Base-by-base conservation (phyloP, 2,888 invertebrate species). In the Vesta saturnalis region DNA sequence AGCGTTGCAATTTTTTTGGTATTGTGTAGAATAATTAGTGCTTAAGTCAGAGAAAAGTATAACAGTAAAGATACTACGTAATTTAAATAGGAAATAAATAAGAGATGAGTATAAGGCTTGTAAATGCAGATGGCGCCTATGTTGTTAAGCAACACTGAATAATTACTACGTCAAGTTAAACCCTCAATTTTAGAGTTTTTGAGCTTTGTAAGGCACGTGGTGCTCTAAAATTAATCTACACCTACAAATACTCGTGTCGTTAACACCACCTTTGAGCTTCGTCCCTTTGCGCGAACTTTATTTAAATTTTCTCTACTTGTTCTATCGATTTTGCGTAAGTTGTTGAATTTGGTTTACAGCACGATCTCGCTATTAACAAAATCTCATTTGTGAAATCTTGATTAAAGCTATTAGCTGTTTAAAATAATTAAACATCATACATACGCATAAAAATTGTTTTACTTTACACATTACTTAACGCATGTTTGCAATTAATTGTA, bases 141-240 rank as follows among this genome's bases (percentile, higher is more conserved):
- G 39, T 39, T 39, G 39, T 39, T 39, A 39, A 39, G 39, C 39
- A 39, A 39, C 39, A 39, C 39, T 39, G 39, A 39, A 39, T 39
- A 39, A 39, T 39, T 39, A 39, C 8, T 10, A 39, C 39, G 39
- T 39, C 39, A n/a, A 39, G 12, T 39, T 10, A 39, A 30, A 39
- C 39, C 39, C 39, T 39, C 39, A 39, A 39, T 39, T 39, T 39
- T 39, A 8, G n/a, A 39, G 12, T 39, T 39, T 39, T 39, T 39
- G 39, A n/a, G 39, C 39, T 1, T 39, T 39, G 3, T 8, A 23
- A 23, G 8, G 39, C 39, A 39, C 39, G 39, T 39, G 39, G 39
- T n/a, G 39, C 39, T n/a, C 39, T 39, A 39, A 39, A 39, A 39
- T 39, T 39, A 39, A 23, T 23, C 23, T 23, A 23, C 23, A 23